A percentile compares a stretch with the other conserved stretches of the same genome.
These are phyloP conservation scores for Carcharodon carcharias DNA, from an alignment of 2,797 vertebrate genomes.

Conservation along the genomic window DNA sequence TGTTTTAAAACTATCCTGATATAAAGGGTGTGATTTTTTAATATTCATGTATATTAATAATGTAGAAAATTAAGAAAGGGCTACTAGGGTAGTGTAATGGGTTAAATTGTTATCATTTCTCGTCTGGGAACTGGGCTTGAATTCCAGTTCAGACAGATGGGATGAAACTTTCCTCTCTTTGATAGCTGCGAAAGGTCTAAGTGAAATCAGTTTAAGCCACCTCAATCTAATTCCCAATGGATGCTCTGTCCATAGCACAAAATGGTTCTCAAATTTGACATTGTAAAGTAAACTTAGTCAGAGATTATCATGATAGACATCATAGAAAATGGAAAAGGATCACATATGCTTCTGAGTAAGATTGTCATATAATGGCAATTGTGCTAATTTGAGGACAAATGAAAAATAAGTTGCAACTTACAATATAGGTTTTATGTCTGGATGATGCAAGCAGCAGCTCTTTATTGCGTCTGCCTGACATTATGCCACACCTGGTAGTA, in stretches of 20 bases:
- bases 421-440: background rate
- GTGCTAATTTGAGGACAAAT: background rate
- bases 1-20: background rate
- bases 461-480: background rate
- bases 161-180: slow-evolving; percentile 21
- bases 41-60: background rate
- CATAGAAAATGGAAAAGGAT: background rate
- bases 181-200: background rate
- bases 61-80: background rate
- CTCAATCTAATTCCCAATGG: slow-evolving; percentile 17
- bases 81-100: background rate
- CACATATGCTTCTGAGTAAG: background rate
- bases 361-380: background rate
- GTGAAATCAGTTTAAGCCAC: background rate
- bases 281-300: background rate
- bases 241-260: background rate
- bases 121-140: background rate
- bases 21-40: background rate
- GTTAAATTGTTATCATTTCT: slow-evolving; percentile 22
- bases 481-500: background rate
- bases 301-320: background rate
- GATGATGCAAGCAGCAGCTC: background rate
- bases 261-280: background rate
- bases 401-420: background rate
- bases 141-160: slow-evolving; percentile 28